Evolutionary conservation across 2,797 vertebrate species (phyloP).

Genomic region (Semaprochilodus insignis): DNA sequence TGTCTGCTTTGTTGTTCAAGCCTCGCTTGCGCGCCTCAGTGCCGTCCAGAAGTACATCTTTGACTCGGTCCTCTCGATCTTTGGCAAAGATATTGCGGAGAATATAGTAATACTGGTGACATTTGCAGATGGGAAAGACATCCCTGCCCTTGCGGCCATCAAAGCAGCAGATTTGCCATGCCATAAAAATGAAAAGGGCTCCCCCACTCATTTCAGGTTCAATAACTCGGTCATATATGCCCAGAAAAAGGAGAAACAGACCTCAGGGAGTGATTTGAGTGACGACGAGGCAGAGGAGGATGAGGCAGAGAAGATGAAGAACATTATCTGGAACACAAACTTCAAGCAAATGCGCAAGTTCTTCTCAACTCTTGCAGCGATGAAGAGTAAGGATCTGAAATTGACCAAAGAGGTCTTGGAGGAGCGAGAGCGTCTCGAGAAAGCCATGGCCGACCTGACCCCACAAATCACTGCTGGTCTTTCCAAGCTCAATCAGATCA

Average conservation of each 20-base stretch:
- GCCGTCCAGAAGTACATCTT: conserved; percentile 53
- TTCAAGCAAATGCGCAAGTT: conserved; percentile 55
- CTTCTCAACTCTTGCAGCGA: conserved; percentile 43
- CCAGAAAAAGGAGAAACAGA: conserved; percentile 19
- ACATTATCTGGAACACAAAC: conserved; percentile 42
- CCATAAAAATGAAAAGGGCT: conserved; percentile 52
- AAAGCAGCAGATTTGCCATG: conserved; percentile 51
- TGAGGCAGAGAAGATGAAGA: conserved; percentile 7
- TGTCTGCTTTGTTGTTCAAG: conserved; percentile 54
- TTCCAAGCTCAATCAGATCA: conserved; percentile 49
- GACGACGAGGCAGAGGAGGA: conserved; percentile 25
- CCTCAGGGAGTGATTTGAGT: conserved; percentile 10
- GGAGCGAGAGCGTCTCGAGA: conserved; percentile 54
- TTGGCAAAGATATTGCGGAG: conserved; percentile 57
- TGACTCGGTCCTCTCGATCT: conserved; percentile 55
- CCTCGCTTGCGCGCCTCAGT: conserved; percentile 53
- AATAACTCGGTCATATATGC: conserved; percentile 54
- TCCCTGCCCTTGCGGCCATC: conserved; percentile 50
- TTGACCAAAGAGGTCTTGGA: conserved; percentile 55
- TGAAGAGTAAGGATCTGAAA: conserved; percentile 47
- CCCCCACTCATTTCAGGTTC: conserved; percentile 56
- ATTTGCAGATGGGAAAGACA: conserved; percentile 53
- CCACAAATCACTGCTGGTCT: conserved; percentile 57
- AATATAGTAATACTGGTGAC: conserved; percentile 58
- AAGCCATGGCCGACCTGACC: conserved; percentile 38